These are phyloP conservation scores for Plemyria rubiginata DNA, from an alignment of 2,888 invertebrate species.

Conservation along the genomic window DNA sequence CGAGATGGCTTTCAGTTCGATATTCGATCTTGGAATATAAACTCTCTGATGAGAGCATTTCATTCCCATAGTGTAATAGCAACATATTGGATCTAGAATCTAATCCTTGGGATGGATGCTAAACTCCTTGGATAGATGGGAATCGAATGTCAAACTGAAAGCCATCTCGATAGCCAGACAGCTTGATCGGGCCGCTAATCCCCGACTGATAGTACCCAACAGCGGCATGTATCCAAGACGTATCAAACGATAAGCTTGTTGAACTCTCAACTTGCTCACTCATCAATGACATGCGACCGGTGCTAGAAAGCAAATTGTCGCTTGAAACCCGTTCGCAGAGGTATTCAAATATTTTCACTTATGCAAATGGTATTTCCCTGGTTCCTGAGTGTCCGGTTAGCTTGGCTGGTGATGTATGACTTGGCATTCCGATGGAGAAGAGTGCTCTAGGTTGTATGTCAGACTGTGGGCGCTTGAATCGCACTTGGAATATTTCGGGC, in stretches of 20 bases:
- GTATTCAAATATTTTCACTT: slow-evolving; percentile 79
- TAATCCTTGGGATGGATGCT: no score
- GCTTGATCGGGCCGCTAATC: no score
- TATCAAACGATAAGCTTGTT: slow-evolving; percentile 3
- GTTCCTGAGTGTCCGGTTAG: slow-evolving; percentile 46
- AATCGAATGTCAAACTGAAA: no score
- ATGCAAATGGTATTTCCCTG: slow-evolving; percentile 69
- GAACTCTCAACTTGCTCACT: slow-evolving; percentile 39
- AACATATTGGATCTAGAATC: no score
- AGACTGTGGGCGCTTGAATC: no score
- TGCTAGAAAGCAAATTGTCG: slow-evolving; percentile 67
- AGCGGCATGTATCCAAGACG: background rate
- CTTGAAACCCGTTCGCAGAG: slow-evolving; percentile 59
- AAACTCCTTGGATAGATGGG: no score
- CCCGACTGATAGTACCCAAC: background rate
- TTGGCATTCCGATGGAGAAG: slow-evolving; percentile 14
- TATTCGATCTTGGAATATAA: no score
- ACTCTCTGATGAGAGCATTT: no score
- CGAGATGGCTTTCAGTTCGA: no score
- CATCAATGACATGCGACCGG: slow-evolving; percentile 25
- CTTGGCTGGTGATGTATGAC: slow-evolving; percentile 48
- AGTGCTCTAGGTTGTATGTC: slow-evolving; percentile 1
- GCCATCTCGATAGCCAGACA: no score
- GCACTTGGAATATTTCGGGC: no score
- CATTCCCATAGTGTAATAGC: no score